phyloP scores from a whole-genome alignment of 2,888 invertebrate genomes.

The Parnassius glacialis region DNA sequence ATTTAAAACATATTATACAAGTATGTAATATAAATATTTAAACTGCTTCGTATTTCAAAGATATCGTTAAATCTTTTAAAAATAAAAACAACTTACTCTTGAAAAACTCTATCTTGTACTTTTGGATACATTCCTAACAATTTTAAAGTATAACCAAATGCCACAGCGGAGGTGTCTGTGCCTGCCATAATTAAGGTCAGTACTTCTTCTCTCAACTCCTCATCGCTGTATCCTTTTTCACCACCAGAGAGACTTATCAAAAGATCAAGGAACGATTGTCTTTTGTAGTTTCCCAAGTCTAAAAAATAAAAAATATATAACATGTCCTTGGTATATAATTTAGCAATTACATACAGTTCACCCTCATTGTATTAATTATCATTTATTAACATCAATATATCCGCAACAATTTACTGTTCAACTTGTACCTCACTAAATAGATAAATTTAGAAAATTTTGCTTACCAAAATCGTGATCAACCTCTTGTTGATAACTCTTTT shows the following conservation, averaged over 20 bases:
- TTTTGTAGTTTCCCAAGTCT: slow-evolving; percentile 58
- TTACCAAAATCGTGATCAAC: slow-evolving; percentile 54
- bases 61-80: too few relatives aligned
- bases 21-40: too few relatives aligned
- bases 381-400: too few relatives aligned
- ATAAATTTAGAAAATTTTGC: slow-evolving; percentile 16
- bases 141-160: slow-evolving; percentile 63
- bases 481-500: slow-evolving; percentile 44
- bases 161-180: slow-evolving; percentile 74
- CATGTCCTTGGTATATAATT: background rate
- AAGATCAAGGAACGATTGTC: slow-evolving; percentile 78
- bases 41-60: too few relatives aligned
- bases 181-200: slow-evolving; percentile 80
- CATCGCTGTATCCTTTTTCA: slow-evolving; percentile 71
- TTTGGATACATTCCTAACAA: slow-evolving; percentile 70
- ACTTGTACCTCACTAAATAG: too few relatives aligned
- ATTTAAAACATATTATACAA: too few relatives aligned
- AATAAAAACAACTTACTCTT: slow-evolving; percentile 55
- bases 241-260: slow-evolving; percentile 73
- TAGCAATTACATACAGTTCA: background rate
- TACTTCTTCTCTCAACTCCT: slow-evolving; percentile 80
- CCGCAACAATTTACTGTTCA: background rate
- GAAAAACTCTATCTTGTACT: slow-evolving; percentile 65
- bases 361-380: too few relatives aligned
- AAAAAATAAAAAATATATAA: slow-evolving; percentile 22